Evolutionary conservation across 1,140 invertebrate species (phyloP).

Genomic region (Sitophilus oryzae): DNA sequence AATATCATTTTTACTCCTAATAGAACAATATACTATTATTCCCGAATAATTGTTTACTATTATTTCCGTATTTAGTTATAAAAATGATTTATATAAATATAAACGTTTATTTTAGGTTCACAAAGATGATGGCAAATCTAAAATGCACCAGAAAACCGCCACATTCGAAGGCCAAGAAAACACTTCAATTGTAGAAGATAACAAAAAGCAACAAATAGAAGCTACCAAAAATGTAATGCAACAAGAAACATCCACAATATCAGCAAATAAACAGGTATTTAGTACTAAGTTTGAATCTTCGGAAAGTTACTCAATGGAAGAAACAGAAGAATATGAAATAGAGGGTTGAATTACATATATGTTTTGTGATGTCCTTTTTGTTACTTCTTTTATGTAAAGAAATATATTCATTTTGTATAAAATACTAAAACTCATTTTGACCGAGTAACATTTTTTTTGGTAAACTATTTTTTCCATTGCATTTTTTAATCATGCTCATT

Average conservation of each 20-base stretch:
- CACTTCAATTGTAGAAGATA: conserved; percentile 36
- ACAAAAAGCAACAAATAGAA: conserved; percentile 30
- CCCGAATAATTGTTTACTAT: too few species aligned
- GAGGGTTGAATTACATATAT: conserved; percentile 25
- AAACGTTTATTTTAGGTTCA: conserved; percentile 33
- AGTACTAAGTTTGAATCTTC: conserved; percentile 35
- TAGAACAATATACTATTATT: too few species aligned
- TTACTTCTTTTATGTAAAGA: neutral
- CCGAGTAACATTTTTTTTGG: too few species aligned
- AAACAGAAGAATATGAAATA: conserved; percentile 41
- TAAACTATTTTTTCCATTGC: conserved; percentile 5
- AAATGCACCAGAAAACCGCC: conserved; percentile 37
- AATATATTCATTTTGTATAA: too few species aligned
- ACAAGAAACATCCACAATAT: conserved; percentile 33
- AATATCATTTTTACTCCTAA: too few species aligned
- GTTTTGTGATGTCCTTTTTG: neutral
- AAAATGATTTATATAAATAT: too few species aligned
- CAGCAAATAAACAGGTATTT: conserved; percentile 36
- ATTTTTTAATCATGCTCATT: conserved; percentile 3
- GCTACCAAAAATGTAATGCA: conserved; percentile 32
- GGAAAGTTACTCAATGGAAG: conserved; percentile 41
- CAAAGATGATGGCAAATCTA: conserved; percentile 38
- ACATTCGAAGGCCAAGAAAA: conserved; percentile 37
- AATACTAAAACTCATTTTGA: too few species aligned
- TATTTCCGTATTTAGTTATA: too few species aligned